phyloP scores from a whole-genome alignment of 2,797 vertebrate genomes.

The Sylvia borin region DNA sequence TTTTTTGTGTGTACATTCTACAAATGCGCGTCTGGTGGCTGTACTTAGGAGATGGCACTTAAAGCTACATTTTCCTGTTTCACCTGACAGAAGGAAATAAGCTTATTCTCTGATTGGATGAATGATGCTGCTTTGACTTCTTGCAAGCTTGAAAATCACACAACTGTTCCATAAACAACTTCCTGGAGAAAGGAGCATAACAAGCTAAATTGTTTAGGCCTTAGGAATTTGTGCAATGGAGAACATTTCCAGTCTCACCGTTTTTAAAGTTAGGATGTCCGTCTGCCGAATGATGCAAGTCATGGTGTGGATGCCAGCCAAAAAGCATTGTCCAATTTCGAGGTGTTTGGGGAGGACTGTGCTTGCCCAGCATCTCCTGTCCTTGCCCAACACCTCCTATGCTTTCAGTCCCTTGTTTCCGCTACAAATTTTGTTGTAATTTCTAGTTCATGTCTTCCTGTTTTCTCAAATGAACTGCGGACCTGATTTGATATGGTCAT shows the following conservation, averaged over 20 bases:
- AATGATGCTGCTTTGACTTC: neutral
- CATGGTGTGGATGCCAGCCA: neutral
- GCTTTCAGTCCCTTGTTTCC: neutral
- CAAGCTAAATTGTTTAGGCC: conserved; percentile 4
- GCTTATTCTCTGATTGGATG: neutral
- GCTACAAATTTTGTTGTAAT: neutral
- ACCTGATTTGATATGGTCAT: neutral
- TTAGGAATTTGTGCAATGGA: conserved; percentile 2
- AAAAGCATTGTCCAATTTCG: neutral
- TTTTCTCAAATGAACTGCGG: neutral
- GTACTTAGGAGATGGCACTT: neutral
- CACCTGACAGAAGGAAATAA: neutral
- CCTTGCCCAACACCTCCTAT: neutral
- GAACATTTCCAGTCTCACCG: neutral
- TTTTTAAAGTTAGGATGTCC: neutral
- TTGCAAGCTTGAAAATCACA: neutral
- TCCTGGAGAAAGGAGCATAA: neutral
- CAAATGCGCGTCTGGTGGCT: neutral
- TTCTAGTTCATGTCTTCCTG: neutral
- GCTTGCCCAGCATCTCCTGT: neutral
- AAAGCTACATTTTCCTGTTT: neutral
- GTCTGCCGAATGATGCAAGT: neutral
- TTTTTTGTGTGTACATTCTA: neutral
- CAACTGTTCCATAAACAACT: neutral
- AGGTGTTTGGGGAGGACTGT: neutral